A percentile compares a stretch with the other conserved stretches of the same genome.
These are phyloP conservation scores for Orientallactaga sibirica DNA, from an alignment of 2,797 vertebrate species.

Conservation along the genomic window DNA sequence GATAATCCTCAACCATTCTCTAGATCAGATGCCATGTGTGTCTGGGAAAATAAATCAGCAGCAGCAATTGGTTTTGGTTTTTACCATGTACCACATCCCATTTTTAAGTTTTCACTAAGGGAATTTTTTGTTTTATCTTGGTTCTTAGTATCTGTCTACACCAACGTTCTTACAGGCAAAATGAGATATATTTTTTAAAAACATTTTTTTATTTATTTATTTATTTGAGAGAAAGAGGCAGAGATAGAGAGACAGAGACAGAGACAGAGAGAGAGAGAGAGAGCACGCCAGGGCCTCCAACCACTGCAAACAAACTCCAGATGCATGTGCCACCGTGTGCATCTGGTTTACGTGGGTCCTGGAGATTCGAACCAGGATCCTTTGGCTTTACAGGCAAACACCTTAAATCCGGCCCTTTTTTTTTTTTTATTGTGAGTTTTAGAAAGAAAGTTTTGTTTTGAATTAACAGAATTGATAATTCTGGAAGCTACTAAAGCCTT, in stretches of 20 bases:
- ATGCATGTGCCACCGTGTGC: too few species aligned
- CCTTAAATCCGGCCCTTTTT: too few species aligned
- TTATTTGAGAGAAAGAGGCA: too few species aligned
- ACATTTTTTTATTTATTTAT: too few species aligned
- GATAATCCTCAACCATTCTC: neutral
- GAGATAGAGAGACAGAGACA: too few species aligned
- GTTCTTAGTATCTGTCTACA: neutral
- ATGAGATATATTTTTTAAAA: neutral
- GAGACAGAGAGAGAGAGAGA: too few species aligned
- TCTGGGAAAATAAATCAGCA: neutral
- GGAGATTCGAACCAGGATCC: too few species aligned
- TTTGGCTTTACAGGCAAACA: too few species aligned
- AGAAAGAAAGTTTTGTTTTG: neutral
- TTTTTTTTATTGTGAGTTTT: neutral
- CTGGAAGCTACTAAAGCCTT: constrained; percentile 11
- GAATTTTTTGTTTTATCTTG: neutral
- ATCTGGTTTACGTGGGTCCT: too few species aligned
- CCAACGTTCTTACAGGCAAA: neutral
- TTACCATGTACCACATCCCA: neutral
- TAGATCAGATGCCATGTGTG: neutral
- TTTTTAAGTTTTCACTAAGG: constrained; percentile 10
- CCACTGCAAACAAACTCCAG: too few species aligned
- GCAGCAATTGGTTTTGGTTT: neutral
- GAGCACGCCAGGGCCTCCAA: too few species aligned
- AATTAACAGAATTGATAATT: neutral